Evolutionary conservation across 2,113 vertebrate genomes (phyloP).

Genomic region (Gadus chalcogrammus): DNA sequence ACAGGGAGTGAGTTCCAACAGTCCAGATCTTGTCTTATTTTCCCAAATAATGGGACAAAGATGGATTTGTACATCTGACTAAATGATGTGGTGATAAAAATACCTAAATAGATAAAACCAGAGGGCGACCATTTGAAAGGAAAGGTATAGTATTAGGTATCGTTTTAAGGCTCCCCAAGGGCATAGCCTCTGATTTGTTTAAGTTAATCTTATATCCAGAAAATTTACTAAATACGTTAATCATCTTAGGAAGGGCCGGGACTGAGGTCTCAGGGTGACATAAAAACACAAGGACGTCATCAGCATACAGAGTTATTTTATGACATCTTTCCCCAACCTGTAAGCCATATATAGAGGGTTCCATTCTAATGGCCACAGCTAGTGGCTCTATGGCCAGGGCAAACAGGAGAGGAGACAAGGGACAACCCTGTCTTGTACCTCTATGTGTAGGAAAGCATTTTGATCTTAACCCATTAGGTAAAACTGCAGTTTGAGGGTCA

Average conservation of each 20-base stretch:
- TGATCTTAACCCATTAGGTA: not conserved
- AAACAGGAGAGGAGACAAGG: slow-evolving; percentile 1
- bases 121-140: no score
- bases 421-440: not conserved
- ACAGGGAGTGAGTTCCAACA: no score
- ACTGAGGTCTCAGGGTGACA: not conserved
- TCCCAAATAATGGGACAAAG: no score
- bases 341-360: slow-evolving; percentile 1
- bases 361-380: slow-evolving; percentile 6
- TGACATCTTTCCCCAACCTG: no score
- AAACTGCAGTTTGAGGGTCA: not conserved
- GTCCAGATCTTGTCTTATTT: no score
- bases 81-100: no score
- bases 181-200: not conserved
- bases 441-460: not conserved
- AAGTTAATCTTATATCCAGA: slow-evolving; percentile 10
- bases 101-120: no score
- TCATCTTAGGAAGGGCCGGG: not conserved
- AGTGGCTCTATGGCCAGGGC: not conserved
- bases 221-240: slow-evolving; percentile 2
- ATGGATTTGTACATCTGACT: no score
- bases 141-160: no score
- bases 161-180: not conserved
- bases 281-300: not conserved
- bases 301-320: no score